Conservation (phyloP, 2,113 vertebrate species). For the Vimba vimba region DNA sequence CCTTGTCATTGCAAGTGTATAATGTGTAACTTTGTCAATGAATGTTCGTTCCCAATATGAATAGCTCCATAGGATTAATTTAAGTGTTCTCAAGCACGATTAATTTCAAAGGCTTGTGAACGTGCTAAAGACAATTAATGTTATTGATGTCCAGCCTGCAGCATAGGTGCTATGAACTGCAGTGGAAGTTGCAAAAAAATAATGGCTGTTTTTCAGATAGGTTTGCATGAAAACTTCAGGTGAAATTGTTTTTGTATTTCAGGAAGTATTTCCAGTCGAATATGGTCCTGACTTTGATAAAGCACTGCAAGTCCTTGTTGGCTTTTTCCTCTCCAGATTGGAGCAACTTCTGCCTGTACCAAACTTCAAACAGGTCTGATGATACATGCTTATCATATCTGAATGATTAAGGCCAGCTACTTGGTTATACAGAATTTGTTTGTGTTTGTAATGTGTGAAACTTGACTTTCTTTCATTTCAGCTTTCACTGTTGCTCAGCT, state of each 20-base stretch:
- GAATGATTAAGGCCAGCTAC: neutral
- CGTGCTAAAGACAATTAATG: neutral
- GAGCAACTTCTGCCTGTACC: constrained; percentile 79
- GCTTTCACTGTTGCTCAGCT: constrained; percentile 75
- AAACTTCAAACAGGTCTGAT: constrained; percentile 76
- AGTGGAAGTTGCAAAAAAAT: neutral
- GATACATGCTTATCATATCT: neutral
- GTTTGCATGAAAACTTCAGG: neutral
- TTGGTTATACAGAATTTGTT: neutral
- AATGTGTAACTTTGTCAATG: neutral
- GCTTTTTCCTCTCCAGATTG: constrained; percentile 81
- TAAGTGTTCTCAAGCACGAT: neutral
- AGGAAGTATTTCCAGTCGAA: constrained; percentile 81
- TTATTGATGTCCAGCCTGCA: neutral
- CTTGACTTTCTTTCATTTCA: constrained; percentile 34
- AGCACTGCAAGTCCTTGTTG: constrained; percentile 81
- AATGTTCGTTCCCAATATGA: neutral
- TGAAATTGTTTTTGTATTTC: neutral
- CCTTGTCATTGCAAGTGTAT: neutral
- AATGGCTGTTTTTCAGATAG: neutral
- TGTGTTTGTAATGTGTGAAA: neutral
- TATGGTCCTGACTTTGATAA: constrained; percentile 83
- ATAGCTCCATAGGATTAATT: neutral
- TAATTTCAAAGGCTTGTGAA: neutral
- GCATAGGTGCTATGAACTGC: neutral